phyloP scores from a whole-genome alignment of 2,797 vertebrate genomes.

The Loris lydekkerianus region DNA sequence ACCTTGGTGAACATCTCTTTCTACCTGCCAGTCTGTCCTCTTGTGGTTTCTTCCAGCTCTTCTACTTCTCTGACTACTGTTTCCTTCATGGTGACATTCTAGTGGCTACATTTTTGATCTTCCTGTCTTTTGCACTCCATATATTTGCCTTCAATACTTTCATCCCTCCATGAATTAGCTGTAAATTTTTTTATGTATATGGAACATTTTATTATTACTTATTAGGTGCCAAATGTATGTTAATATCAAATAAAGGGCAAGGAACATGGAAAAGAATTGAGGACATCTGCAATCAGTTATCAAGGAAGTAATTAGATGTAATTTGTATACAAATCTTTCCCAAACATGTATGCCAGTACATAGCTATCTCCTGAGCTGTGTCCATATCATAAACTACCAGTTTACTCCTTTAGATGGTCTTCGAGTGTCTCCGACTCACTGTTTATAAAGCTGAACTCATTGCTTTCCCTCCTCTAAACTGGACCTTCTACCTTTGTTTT shows the following conservation, averaged over 20 bases:
- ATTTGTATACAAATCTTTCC: neutral
- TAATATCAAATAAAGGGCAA: conserved; percentile 50
- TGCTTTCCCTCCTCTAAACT: neutral
- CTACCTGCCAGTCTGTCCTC: neutral
- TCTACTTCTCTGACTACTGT: neutral
- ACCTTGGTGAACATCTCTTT: neutral
- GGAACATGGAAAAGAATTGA: conserved; percentile 27
- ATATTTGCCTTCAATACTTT: neutral
- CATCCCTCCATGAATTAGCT: neutral
- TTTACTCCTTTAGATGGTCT: neutral
- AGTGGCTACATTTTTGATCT: neutral
- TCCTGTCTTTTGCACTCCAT: neutral
- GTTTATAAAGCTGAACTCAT: neutral
- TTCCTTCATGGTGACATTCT: neutral
- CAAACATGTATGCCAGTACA: neutral
- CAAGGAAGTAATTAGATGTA: neutral
- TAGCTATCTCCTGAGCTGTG: neutral
- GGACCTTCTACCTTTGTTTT: neutral
- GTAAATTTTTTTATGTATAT: neutral
- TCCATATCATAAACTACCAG: neutral
- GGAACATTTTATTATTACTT: neutral
- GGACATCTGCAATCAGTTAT: neutral
- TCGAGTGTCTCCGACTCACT: neutral
- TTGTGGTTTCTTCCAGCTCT: neutral
- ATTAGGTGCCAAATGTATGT: conserved; percentile 18